Evolutionary conservation across 2,797 vertebrate species (phyloP).

Genomic region (Cossypha heuglini): DNA sequence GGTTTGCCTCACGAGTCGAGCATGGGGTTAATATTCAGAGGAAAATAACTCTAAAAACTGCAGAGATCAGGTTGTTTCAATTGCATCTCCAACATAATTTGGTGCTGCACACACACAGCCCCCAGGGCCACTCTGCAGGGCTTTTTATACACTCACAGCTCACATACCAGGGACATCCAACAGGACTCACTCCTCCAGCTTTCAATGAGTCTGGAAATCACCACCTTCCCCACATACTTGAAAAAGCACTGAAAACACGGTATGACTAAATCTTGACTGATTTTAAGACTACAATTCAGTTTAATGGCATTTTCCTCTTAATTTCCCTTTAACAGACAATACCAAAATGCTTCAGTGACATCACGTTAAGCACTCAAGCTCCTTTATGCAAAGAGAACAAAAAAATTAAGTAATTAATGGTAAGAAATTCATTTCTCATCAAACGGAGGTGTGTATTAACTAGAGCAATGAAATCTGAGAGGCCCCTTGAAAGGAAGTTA

Average conservation of each 20-base stretch:
- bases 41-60: neutral
- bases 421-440: neutral
- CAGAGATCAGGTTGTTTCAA: neutral
- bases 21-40: neutral
- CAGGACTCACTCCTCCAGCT: neutral
- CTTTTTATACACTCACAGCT: neutral
- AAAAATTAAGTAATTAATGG: neutral
- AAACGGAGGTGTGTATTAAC: accelerated
- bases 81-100: neutral
- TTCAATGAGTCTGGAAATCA: neutral
- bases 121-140: neutral
- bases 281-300: neutral
- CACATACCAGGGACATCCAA: neutral
- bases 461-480: neutral
- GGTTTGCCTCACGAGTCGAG: neutral
- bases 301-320: neutral
- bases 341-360: neutral
- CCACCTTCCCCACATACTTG: neutral
- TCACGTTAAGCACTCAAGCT: neutral
- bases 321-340: neutral
- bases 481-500: neutral
- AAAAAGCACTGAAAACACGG: neutral
- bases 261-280: neutral
- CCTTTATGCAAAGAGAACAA: neutral
- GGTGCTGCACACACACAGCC: neutral